Evolutionary conservation across 2,797 vertebrate genomes (phyloP), one percentile per base, ranked within the genome.

Genomic region (Myotis pilosus): DNA sequence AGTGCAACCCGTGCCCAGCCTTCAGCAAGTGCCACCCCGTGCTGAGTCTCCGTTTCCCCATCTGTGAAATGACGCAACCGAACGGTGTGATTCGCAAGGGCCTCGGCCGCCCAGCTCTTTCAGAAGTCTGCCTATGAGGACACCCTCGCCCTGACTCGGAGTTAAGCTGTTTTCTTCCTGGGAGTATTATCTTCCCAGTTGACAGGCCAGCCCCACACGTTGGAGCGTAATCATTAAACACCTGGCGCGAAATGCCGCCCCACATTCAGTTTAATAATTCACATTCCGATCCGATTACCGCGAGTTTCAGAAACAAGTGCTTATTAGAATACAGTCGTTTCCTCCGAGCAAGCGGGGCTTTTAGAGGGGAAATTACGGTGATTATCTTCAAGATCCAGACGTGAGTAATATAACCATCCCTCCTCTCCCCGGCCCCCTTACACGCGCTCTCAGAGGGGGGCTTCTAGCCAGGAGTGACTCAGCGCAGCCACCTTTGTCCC

Each of bases 261-360:
- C 95, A 84, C 81, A 92, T 74, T 92, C 53, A 47, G 93, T 95
- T 98, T 97, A 98, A 98, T 98, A 98, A 98, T 88, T 97, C 97
- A 95, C 81, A 95, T 98, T 98, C 85, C 78, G 95, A 95, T 98
- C 94, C 96, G 98, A 97, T 98, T 98, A 98, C 97, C 92, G 38
- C 55, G 84, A 98, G 92, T 98, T 98, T 98, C 98, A 99, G 98
- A 98, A 99, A 98, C 98, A 98, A 98, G 97, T 95, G 94, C 80
- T 97, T 97, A 96, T 96, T 97, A 97, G 97, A 97, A 97, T 89
- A 97, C 44, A 96, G 96, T 97, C 22, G 38, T 95, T 97, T 96
- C 94, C 95, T 97, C 93, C 51, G 88, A 97, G 94, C 38, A 95
- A 88, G 0, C 87, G 76, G 87, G 28, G 17, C 81, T 97, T 96